Base-by-base conservation (phyloP, 1,140 invertebrate species). In the Micrasema minimum region DNA sequence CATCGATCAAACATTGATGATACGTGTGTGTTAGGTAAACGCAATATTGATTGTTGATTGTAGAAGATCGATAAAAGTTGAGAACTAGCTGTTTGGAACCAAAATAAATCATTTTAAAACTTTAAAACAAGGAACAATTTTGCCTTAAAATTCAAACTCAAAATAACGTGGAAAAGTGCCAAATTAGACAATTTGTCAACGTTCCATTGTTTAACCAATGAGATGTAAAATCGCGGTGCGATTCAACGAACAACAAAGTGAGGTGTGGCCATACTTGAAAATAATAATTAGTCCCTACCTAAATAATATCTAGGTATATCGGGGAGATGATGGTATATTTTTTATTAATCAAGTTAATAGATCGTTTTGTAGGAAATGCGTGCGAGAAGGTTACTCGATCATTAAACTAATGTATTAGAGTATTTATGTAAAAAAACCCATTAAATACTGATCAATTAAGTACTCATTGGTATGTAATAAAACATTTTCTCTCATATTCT, bases 261-360 rank as follows among this genome's bases (percentile, higher is more conserved):
- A 41, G 55, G 55, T 59, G 35, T 59, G 55, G 55, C 37, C 37
- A 41, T 35, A 41, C 37, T 59, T 14, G 20, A 59, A 59, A 59
- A 59, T 41, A 59, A 59, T 22, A 35, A 57, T 57, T 57, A 57
- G 37, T 41, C 38, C 35, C 55, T 22, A 59, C 18, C 35, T 11
- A 23, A 41, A 20, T 18, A 59, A 7, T 7, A 31, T 7, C 26
- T 7, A 31, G 26, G 3, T n/a, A n/a, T n/a, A 31, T 31, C 26
- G 26, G 7, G 26, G 26, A n/a, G n/a, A n/a, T 31, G 26, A 31
- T 2, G 26, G 26, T 31, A 31, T 7, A 31, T 31, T 31, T 31
- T 31, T 31, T 31, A 31, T 31, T 31, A 59, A 59, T 59, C 37
- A 38, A 11, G 37, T 20, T 59, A 59, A 55, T 55, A 37, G 51